Evolutionary conservation across 1,140 invertebrate genomes (phyloP).

Genomic region (Pantala flavescens): DNA sequence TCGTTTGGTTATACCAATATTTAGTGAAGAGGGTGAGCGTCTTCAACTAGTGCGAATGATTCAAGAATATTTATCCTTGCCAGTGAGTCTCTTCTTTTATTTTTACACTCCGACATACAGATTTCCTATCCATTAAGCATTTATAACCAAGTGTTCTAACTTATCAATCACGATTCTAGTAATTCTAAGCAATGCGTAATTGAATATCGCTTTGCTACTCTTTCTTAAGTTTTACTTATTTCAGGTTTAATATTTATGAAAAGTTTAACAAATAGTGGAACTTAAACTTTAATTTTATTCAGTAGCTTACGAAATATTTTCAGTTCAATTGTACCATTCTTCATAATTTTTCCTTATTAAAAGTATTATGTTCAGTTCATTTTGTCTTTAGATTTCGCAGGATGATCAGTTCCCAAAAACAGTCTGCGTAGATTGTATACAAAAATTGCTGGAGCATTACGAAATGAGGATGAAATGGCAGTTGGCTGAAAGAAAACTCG

Average conservation of each 20-base stretch:
- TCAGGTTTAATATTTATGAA: neutral
- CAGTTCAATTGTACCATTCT: too few relatives aligned
- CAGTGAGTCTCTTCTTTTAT: constrained; percentile 40
- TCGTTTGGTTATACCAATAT: constrained; percentile 63
- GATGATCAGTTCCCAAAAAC: constrained; percentile 64
- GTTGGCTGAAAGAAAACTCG: neutral
- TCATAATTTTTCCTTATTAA: too few relatives aligned
- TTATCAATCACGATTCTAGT: constrained; percentile 14
- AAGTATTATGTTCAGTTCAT: too few relatives aligned
- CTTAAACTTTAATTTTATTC: too few relatives aligned
- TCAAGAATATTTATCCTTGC: constrained; percentile 61
- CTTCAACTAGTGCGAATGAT: constrained; percentile 62
- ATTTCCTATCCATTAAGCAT: neutral
- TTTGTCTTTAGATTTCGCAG: constrained; percentile 47
- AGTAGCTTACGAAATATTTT: too few relatives aligned
- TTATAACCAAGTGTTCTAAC: constrained; percentile 4
- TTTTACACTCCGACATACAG: neutral
- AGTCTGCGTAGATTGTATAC: constrained; percentile 55
- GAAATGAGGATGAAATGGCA: constrained; percentile 42
- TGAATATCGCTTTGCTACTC: neutral
- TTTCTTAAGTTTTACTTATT: neutral
- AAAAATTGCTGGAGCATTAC: constrained; percentile 56
- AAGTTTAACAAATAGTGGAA: too few relatives aligned
- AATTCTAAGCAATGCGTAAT: constrained; percentile 16
- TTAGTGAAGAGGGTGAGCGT: constrained; percentile 59